These are phyloP conservation scores for Yponomeuta plumbellus DNA, from an alignment of 2,888 invertebrate species.

Conservation along the genomic window DNA sequence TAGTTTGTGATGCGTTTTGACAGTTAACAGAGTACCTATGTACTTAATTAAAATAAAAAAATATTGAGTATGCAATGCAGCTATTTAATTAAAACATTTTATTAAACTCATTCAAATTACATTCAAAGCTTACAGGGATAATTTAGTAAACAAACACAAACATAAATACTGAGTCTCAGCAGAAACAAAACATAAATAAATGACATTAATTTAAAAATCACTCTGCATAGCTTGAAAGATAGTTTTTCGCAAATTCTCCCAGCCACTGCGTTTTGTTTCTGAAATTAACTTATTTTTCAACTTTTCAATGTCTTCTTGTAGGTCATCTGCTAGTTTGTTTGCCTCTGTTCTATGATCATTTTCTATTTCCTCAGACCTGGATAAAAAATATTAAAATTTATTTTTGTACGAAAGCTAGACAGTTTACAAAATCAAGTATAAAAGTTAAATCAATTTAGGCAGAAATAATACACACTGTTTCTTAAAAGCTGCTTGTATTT, in stretches of 20 bases:
- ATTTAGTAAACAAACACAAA: neutral
- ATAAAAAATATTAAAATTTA: slow-evolving; percentile 15
- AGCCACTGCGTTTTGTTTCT: slow-evolving; percentile 55
- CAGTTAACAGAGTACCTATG: no score
- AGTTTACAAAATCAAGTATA: neutral
- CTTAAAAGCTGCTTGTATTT: slow-evolving; percentile 45
- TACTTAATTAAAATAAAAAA: neutral
- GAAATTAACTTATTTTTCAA: slow-evolving; percentile 54
- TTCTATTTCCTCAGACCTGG: slow-evolving; percentile 54
- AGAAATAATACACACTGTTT: slow-evolving; percentile 42
- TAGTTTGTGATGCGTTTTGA: no score
- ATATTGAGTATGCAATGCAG: neutral
- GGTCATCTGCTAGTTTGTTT: slow-evolving; percentile 48
- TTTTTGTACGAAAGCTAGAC: no score
- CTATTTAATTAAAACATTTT: neutral
- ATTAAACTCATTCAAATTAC: neutral
- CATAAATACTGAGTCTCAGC: no score
- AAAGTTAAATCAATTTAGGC: neutral
- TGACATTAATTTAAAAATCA: slow-evolving; percentile 39
- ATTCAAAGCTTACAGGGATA: neutral
- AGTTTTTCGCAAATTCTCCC: slow-evolving; percentile 51
- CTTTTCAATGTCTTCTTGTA: slow-evolving; percentile 53
- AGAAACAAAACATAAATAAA: neutral
- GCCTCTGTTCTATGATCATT: slow-evolving; percentile 44
- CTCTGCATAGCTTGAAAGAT: slow-evolving; percentile 60